Evolutionary conservation across 2,113 vertebrate species (phyloP).

Genomic region (Nerophis lumbriciformis): DNA sequence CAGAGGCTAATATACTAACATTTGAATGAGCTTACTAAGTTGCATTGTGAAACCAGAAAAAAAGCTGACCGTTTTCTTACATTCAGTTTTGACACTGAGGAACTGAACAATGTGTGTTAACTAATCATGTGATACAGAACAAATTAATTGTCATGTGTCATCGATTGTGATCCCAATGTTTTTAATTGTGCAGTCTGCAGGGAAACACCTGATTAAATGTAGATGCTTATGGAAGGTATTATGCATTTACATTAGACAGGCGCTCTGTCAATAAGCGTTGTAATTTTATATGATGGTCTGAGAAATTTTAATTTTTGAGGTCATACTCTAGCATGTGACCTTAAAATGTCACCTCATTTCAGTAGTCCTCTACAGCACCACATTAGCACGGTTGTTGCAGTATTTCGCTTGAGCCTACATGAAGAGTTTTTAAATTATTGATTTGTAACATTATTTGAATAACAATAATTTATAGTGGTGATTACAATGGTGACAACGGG

Average conservation of each 20-base stretch:
- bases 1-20: not conserved
- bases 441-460: conserved; percentile 11
- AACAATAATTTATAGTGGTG: not conserved
- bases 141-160: conserved; percentile 2
- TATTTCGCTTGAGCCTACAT: conserved; percentile 23
- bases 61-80: not conserved
- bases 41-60: not conserved
- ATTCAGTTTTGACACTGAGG: not conserved
- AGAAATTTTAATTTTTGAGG: conserved; percentile 23
- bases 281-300: conserved; percentile 1
- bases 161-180: not conserved
- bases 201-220: not conserved
- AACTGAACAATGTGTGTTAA: conserved; percentile 8
- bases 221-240: no score
- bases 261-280: not conserved
- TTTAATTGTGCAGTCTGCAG: conserved; percentile 4
- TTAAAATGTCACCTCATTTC: conserved; percentile 53
- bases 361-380: conserved; percentile 18
- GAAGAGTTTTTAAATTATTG: conserved; percentile 14
- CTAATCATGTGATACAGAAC: conserved; percentile 11
- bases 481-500: not conserved
- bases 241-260: not conserved
- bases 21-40: not conserved
- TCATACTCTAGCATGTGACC: conserved; percentile 36
- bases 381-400: conserved; percentile 11